Evolutionary conservation across 2,113 vertebrate genomes (phyloP), one percentile per base, ranked within the genome.

Genomic region (Ictalurus punctatus): DNA sequence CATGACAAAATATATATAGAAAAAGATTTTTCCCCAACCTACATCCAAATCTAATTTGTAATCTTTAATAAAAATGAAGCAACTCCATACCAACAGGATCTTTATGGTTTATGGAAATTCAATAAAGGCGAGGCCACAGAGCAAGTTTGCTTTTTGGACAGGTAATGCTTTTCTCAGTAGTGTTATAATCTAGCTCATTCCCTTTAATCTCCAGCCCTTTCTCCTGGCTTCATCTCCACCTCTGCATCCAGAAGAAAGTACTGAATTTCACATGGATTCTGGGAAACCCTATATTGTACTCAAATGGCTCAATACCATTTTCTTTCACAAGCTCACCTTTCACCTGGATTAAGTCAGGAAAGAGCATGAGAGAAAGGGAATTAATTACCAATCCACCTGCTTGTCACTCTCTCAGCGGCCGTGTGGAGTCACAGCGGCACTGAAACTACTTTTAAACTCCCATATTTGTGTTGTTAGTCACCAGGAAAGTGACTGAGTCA

Each of bases 401-500:
- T 67, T 69, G 71, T 44, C 52, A 58, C n/a, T 52, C 74, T 84
- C 56, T 89, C 61, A n/a, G 61, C n/a, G 34, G 69, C 59, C 2
- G 2, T 48, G n/a, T 58, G 19, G 65, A 88, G 71, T 87, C 87
- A 89, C 58, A 92, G 91, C 88, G 84, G 90, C 91, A 92, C 91
- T 88, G 81, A 69, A 92, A 93, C 92, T 93, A 90, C 92, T 86
- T 87, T 89, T 87, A 91, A 94, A 94, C 93, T 92, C 21, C 48
- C 95, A 95, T 96, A 92, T 90, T 88, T 96, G 89, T 90, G 91
- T 44, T 89, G 92, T 96, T 95, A 95, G 93, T 96, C 95, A 96
- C 91, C 65, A 83, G 87, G 92, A 92, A 87, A 74, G 76, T 90
- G 61, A 90, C 92, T 96, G 96, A 96, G 91, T 96, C 96, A 96